phyloP scores from a whole-genome alignment of 2,888 invertebrate genomes.

The Noctuana brunneofusca region DNA sequence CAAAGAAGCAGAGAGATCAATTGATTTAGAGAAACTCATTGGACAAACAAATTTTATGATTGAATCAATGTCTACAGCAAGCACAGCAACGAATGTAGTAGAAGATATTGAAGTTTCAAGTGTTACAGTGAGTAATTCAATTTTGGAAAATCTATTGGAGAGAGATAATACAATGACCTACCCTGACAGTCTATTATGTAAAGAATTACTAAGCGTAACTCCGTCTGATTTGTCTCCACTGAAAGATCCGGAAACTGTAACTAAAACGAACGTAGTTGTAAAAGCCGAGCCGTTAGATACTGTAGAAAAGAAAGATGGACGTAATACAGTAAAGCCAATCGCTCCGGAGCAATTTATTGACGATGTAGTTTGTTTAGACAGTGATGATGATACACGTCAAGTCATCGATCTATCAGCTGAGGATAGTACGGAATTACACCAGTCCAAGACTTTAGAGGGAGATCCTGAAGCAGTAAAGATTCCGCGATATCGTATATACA shows the following conservation, averaged over 20 bases:
- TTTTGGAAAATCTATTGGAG: conserved; percentile 31
- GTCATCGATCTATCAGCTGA: conserved; percentile 55
- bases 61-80: conserved; percentile 38
- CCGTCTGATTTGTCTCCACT: neutral
- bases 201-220: neutral
- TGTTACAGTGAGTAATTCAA: neutral
- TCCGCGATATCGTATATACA: conserved; percentile 42
- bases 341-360: conserved; percentile 11
- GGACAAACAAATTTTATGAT: conserved; percentile 51
- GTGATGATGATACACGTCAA: conserved; percentile 63
- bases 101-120: neutral
- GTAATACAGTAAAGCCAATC: conserved; percentile 3
- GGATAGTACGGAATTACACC: conserved; percentile 15
- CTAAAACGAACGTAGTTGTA: neutral
- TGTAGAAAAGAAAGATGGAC: neutral
- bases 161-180: neutral
- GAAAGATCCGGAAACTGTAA: neutral
- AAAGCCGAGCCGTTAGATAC: conserved; percentile 49
- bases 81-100: conserved; percentile 1
- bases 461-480: conserved; percentile 18
- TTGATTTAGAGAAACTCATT: conserved; percentile 70
- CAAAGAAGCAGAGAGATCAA: conserved; percentile 68
- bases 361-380: conserved; percentile 63
- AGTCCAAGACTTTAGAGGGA: neutral
- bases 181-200: neutral